Base-by-base conservation (phyloP, 1,140 invertebrate species). In the Trissolcus basalis region DNA sequence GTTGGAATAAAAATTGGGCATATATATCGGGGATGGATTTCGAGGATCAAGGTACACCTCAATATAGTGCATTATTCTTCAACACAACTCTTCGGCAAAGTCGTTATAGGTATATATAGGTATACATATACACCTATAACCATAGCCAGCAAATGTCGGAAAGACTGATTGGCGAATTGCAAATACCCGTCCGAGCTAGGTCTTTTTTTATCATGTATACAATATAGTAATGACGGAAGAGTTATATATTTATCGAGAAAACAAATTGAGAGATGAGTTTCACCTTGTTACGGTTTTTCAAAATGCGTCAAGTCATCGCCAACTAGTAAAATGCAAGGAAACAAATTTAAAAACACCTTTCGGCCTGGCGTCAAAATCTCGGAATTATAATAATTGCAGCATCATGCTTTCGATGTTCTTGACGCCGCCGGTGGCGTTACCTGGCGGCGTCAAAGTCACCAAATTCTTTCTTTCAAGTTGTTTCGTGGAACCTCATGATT, bases 51-150 rank as follows among this genome's bases (percentile, higher is more conserved):
- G 79, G 65, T 70, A 64, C 69, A 78, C 80, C 80, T 83, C 76
- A 36, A n/a, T n/a, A 72, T 61, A 81, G 77, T 82, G 80, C 82
- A 86, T 86, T 86, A 86, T 85, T 86, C 83, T 81, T 75, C 75
- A 61, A 35, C 53, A 36, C 63, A 56, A 72, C 64, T 78, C 67
- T 51, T 61, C 68, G 81, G 76, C 73, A 67, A 76, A 82, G 71
- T 81, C 80, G 73, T 59, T 70, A 61, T 65, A n/a, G n/a, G n/a
- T n/a, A n/a, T n/a, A n/a, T n/a, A n/a, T n/a, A n/a, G n/a, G n/a
- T n/a, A n/a, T n/a, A n/a, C n/a, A n/a, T n/a, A n/a, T n/a, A n/a
- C n/a, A n/a, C n/a, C n/a, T n/a, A n/a, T n/a, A n/a, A n/a, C n/a
- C n/a, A 74, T 64, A 35, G 33, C 44, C 39, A 35, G 53, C 74